phyloP scores from a whole-genome alignment of 1,140 invertebrate genomes.

The Pristionchus pacificus region DNA sequence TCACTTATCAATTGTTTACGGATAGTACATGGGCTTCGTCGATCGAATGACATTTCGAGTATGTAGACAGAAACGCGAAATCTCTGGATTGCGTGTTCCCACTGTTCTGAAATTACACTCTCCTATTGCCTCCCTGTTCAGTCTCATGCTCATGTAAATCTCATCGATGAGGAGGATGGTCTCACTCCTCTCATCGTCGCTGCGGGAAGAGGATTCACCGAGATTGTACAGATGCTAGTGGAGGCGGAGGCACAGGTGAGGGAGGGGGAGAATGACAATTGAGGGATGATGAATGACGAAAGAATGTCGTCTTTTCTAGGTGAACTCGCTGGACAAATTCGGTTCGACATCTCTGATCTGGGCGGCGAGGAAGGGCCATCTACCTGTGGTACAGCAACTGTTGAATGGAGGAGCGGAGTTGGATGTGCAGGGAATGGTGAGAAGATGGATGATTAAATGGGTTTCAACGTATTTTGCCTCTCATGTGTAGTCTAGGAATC shows the following conservation, averaged over 20 bases:
- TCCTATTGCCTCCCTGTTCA: too few relatives aligned
- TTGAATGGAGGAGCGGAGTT: slow-evolving; percentile 77
- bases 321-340: slow-evolving; percentile 65
- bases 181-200: slow-evolving; percentile 90
- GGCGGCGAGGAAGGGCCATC: slow-evolving; percentile 79
- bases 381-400: slow-evolving; percentile 73
- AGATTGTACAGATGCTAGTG: slow-evolving; percentile 78
- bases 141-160: slow-evolving; percentile 77
- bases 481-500: too few relatives aligned
- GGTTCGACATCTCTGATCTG: slow-evolving; percentile 92
- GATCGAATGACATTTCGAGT: too few relatives aligned
- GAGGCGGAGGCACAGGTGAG: slow-evolving; percentile 84
- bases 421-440: slow-evolving; percentile 75
- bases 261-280: neutral
- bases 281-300: neutral
- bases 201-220: slow-evolving; percentile 78
- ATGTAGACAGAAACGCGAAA: too few relatives aligned
- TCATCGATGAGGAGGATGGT: slow-evolving; percentile 86
- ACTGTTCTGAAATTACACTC: too few relatives aligned
- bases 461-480: too few relatives aligned
- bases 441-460: too few relatives aligned
- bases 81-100: too few relatives aligned
- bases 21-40: too few relatives aligned
- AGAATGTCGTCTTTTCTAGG: slow-evolving; percentile 60
- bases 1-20: too few relatives aligned